phyloP scores from a whole-genome alignment of 2,113 vertebrate species.

The Turdus rufiventris region DNA sequence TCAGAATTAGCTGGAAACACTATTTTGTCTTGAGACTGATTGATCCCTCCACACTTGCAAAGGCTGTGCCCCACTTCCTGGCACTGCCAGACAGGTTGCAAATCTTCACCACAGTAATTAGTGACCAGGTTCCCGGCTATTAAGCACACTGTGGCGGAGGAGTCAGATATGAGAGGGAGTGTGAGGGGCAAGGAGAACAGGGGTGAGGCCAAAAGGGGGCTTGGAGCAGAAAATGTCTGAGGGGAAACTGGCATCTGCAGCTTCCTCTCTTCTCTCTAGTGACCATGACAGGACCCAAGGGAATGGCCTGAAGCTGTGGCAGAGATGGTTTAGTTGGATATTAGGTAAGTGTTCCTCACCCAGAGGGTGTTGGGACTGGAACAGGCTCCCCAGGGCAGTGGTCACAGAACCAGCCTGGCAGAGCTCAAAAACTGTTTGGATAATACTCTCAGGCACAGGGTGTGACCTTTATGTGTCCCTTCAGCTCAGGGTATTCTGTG shows the following conservation, averaged over 20 bases:
- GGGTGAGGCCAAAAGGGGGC: not conserved
- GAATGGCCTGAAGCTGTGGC: not conserved
- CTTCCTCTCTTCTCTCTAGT: too few relatives aligned
- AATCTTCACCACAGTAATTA: slow-evolving; percentile 68
- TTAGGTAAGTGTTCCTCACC: not conserved
- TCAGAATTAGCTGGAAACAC: slow-evolving; percentile 20
- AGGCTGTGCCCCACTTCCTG: slow-evolving; percentile 45
- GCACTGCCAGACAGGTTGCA: slow-evolving; percentile 54
- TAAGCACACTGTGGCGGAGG: not conserved
- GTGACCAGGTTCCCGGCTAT: slow-evolving; percentile 16
- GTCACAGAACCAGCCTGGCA: too few relatives aligned
- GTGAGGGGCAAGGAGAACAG: not conserved
- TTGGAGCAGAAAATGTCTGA: not conserved
- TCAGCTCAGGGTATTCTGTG: not conserved
- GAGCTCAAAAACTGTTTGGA: not conserved
- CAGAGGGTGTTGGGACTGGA: not conserved
- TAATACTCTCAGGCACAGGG: not conserved
- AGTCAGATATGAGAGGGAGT: not conserved
- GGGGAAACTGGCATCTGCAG: not conserved
- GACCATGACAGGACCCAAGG: not conserved
- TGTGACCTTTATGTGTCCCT: not conserved
- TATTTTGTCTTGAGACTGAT: slow-evolving; percentile 54
- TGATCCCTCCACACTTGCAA: slow-evolving; percentile 53
- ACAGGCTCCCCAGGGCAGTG: not conserved
- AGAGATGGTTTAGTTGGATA: not conserved